Percentiles rank a stretch among this genome's conserved stretches.
These are phyloP conservation scores for Chrysogorgia sp. DNA, from an alignment of 92 coral and sea anemone species.

Conservation along the genomic window DNA sequence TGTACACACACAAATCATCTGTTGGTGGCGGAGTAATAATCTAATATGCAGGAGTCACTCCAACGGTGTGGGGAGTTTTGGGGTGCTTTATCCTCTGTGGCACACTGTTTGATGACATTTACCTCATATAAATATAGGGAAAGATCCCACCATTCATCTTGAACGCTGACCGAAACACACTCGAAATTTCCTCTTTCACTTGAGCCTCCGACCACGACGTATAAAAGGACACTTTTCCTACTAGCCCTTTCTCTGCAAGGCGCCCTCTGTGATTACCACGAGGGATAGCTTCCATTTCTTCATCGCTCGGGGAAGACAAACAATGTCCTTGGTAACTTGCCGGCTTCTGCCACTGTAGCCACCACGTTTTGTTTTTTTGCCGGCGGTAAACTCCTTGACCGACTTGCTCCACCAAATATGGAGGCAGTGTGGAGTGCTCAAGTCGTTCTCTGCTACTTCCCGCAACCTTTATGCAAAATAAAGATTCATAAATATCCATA, in stretches of 20 bases:
- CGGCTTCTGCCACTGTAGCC: slow-evolving; percentile 27
- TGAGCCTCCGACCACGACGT: slow-evolving; percentile 6
- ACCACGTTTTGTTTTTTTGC: neutral
- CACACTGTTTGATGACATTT: too few relatives aligned
- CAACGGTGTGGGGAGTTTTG: too few relatives aligned
- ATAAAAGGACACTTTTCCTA: neutral
- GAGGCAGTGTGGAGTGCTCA: too few relatives aligned
- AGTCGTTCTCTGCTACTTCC: too few relatives aligned
- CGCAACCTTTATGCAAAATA: too few relatives aligned
- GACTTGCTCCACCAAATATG: neutral
- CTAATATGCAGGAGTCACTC: too few relatives aligned
- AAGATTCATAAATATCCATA: too few relatives aligned
- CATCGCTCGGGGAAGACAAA: slow-evolving; percentile 17
- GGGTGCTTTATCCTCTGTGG: too few relatives aligned
- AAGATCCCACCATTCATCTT: neutral
- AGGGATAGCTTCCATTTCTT: neutral
- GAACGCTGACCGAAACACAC: neutral
- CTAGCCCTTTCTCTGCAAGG: slow-evolving; percentile 2
- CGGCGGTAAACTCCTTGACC: neutral
- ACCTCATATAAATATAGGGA: neutral
- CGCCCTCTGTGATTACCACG: slow-evolving; percentile 7
- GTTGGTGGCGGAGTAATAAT: too few relatives aligned
- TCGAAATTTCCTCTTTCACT: neutral
- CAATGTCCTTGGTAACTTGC: slow-evolving; percentile 3
- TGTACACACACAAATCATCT: too few relatives aligned